phyloP scores from a whole-genome alignment of 2,113 vertebrate species.

The Columba livia region DNA sequence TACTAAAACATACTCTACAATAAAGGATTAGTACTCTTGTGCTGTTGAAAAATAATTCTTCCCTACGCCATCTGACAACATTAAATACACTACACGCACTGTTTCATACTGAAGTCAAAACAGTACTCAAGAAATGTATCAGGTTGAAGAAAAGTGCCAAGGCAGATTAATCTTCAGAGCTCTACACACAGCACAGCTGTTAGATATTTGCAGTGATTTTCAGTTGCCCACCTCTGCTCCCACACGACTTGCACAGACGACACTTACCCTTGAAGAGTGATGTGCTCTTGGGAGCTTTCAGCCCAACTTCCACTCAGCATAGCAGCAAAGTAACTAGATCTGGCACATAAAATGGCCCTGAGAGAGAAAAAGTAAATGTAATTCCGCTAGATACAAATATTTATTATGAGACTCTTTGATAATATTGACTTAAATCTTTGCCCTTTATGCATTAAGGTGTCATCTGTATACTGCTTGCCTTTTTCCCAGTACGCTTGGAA shows the following conservation, averaged over 20 bases:
- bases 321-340: slow-evolving; percentile 92
- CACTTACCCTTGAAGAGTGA: slow-evolving; percentile 92
- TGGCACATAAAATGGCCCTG: slow-evolving; percentile 92
- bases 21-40: not conserved
- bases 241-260: slow-evolving; percentile 34
- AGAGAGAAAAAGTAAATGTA: slow-evolving; percentile 54
- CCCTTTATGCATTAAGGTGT: slow-evolving; percentile 17
- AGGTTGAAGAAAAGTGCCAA: slow-evolving; percentile 21
- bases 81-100: not conserved
- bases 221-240: slow-evolving; percentile 50
- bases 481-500: not conserved
- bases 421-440: slow-evolving; percentile 49
- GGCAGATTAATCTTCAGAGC: slow-evolving; percentile 35
- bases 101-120: slow-evolving; percentile 46
- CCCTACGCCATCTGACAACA: not conserved
- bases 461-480: not conserved
- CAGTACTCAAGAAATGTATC: slow-evolving; percentile 3
- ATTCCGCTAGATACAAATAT: slow-evolving; percentile 44
- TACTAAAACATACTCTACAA: not conserved
- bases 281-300: slow-evolving; percentile 89
- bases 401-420: slow-evolving; percentile 40
- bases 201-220: slow-evolving; percentile 28
- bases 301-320: slow-evolving; percentile 94
- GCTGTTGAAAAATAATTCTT: not conserved
- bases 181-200: slow-evolving; percentile 5